Base-by-base conservation (phyloP, 1,140 invertebrate genomes). In the Camponotus vicinus region DNA sequence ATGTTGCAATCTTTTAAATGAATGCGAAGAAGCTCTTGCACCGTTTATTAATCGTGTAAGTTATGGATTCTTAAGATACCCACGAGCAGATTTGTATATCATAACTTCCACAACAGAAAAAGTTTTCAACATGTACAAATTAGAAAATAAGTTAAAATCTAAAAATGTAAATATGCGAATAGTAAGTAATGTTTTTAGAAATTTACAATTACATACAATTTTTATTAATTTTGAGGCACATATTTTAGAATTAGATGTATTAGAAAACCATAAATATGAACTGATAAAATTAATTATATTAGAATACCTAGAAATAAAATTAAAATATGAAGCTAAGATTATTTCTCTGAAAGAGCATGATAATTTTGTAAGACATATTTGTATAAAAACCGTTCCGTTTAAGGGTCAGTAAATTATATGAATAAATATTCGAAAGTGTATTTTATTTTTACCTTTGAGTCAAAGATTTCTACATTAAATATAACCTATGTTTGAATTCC, bases 221-320 rank as follows among this genome's bases (percentile, higher is more conserved):
- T 70, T 70, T 70, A 37, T 2, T n/a, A 70, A 70, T 70, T 49
- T 70, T 6, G 42, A 70, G 0, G 6, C 21, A n/a, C 34, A 69
- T 49, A 18, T 70, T 8, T 49, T 49, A 49, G 5, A 70, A 32
- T 3, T 49, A 15, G 21, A 32, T 49, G 1, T 49, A 8, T 18
- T 70, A 49, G 11, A 70, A 70, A 70, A 70, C 7, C 21, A 70
- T 9, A 70, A 49, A 3, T 70, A 70, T 15, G 67, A 70, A 32
- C 32, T 70, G 18, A 70, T 70, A 15, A 70, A 70, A 70, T 70
- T 70, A 70, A 49, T 70, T 3, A 49, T 49, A 32, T 49, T 27
- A 32, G 11, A n/a, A 70, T 70, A 70, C 18, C 27, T 69, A 45
- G 1, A 45, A 13, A 5, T 69, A n/a, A 67, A 67, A 40, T 67